Base-by-base conservation (phyloP, 2,797 vertebrate genomes). In the Graptemys geographica region DNA sequence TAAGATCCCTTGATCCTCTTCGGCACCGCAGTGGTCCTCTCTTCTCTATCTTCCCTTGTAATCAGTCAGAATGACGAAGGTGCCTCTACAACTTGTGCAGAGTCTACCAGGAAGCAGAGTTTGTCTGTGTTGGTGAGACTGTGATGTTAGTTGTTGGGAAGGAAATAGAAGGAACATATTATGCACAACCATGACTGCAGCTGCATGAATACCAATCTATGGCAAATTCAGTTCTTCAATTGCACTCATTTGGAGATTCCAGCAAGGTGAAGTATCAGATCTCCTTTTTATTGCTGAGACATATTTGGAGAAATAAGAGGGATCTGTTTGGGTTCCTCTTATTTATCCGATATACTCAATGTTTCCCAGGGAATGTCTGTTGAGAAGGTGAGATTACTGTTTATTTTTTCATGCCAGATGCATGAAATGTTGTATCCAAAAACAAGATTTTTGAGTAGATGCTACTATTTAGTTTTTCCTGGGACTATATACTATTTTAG, bases 71-170 rank as follows among this genome's bases (percentile, higher is more conserved):
- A 11, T 87, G 6, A 79, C 47, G n/a, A 85, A 41, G 37, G 1
- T 83, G 86, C 23, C 56, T 65, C n/a, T 2, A 5, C 1, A 85
- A 6, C 4, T 86, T 90, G 76, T 82, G 10, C 15, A 57, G 10
- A 82, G 37, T 27, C 62, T 84, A 62, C 5, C 59, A 4, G 37
- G 83, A 89, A 87, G 4, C 28, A 55, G 11, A 87, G n/a, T 16
- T 81, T 84, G 53, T 79, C 9, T 4, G 11, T 82, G 76, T 53
- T 25, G 62, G 27, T 78, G 41, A 23, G 56, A 41, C 33, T 84
- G 31, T 10, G 57, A 87, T 37, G 10, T 79, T 52, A 79, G 37
- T 51, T 97, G 74, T 82, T 53, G 85, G 86, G 47, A 84, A 84
- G 78, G 80, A 89, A 72, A 78, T 7, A 62, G 23, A 82, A 84